Conservation (phyloP, 2,113 vertebrate genomes). For the Siphamia tubifer region DNA sequence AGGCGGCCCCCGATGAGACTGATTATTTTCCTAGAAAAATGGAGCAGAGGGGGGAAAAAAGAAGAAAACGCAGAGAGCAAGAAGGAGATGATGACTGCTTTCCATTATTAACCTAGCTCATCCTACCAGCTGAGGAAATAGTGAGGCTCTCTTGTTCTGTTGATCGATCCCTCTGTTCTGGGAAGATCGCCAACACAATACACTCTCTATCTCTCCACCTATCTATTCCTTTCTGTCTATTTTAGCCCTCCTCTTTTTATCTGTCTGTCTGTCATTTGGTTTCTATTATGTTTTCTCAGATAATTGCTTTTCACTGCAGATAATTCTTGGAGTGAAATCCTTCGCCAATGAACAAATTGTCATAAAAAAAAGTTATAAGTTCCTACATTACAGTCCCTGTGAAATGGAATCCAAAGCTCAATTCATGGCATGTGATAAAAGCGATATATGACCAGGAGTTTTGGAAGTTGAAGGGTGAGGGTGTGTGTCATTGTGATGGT, state of each 20-base stretch:
- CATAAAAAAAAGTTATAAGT: conserved; percentile 58
- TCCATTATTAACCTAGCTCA: conserved; percentile 64
- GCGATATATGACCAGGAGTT: conserved; percentile 40
- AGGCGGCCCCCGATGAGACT: conserved; percentile 34
- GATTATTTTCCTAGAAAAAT: conserved; percentile 55
- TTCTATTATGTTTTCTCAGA: conserved; percentile 60
- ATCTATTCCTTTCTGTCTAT: conserved; percentile 16
- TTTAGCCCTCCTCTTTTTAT: conserved; percentile 24
- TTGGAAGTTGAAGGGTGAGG: conserved; percentile 31
- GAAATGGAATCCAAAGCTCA: conserved; percentile 40
- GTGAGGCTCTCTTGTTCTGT: conserved; percentile 39
- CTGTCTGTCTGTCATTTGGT: conserved; percentile 35
- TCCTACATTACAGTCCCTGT: conserved; percentile 9
- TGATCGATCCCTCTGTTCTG: conserved; percentile 61
- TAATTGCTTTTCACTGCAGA: conserved; percentile 59
- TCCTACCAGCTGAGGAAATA: conserved; percentile 61
- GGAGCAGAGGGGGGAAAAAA: conserved; percentile 19
- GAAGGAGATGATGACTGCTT: conserved; percentile 58
- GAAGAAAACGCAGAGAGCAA: background rate
- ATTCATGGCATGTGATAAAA: conserved; percentile 56
- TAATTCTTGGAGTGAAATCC: conserved; percentile 47
- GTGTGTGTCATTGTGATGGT: conserved; percentile 45
- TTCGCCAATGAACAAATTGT: conserved; percentile 47
- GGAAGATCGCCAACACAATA: conserved; percentile 63
- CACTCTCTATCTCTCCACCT: conserved; percentile 24